Percentiles rank a stretch among this genome's conserved stretches.
Conservation (phyloP, 2,888 invertebrate species). For the Cantharis nigra region DNA sequence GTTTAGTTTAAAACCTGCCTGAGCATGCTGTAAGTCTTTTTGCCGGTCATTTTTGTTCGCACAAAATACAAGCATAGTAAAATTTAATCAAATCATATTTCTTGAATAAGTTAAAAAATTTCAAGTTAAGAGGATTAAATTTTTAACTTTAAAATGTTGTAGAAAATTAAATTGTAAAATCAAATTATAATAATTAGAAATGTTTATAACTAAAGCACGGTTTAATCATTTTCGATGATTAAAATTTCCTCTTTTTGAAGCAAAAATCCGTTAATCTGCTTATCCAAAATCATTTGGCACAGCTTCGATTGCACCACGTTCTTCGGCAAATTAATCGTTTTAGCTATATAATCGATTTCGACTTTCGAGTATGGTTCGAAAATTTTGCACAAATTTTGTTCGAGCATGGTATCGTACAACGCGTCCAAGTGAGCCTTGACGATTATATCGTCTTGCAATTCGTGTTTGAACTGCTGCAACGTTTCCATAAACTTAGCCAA, state of each 20-base stretch:
- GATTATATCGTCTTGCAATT: constrained; percentile 94
- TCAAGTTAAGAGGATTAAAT: background rate
- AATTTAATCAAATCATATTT: background rate
- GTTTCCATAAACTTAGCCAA: constrained; percentile 94
- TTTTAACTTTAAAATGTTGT: background rate
- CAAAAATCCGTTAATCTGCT: constrained; percentile 94
- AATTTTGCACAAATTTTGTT: constrained; percentile 97
- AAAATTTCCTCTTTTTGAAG: constrained; percentile 93
- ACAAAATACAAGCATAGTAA: background rate
- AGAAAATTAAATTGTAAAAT: background rate
- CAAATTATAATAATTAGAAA: background rate
- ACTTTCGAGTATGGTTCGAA: constrained; percentile 99
- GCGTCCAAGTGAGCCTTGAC: constrained; percentile 96
- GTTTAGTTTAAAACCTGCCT: background rate
- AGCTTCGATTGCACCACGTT: constrained; percentile 96
- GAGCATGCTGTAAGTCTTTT: background rate
- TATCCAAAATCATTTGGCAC: constrained; percentile 99
- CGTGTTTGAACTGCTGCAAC: constrained; percentile 81
- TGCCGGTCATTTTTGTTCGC: background rate
- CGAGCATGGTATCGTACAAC: constrained; percentile 96
- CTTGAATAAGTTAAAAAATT: background rate
- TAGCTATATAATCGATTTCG: constrained; percentile 90
- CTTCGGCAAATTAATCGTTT: constrained; percentile 87
- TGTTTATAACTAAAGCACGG: background rate
- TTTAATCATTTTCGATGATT: background rate